Conservation (phyloP, 1,140 invertebrate genomes). For the Brachionus manjavacas region DNA sequence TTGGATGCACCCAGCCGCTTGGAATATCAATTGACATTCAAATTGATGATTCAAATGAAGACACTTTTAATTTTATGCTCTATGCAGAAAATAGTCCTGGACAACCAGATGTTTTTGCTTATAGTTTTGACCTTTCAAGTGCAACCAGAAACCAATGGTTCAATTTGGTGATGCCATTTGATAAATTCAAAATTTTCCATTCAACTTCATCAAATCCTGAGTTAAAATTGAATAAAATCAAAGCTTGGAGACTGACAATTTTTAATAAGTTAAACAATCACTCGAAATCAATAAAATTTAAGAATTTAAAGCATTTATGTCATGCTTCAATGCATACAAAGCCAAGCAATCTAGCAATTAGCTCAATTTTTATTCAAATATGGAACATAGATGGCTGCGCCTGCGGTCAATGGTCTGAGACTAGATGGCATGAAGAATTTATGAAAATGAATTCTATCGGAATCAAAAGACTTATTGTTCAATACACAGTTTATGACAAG, state of each 20-base stretch:
- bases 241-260: neutral
- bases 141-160: neutral
- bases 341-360: neutral
- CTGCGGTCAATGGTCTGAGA: neutral
- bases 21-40: neutral
- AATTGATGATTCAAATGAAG: neutral
- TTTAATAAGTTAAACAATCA: neutral
- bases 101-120: neutral
- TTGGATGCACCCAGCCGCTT: neutral
- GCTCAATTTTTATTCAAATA: neutral
- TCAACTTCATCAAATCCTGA: neutral
- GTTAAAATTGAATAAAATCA: neutral
- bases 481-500: neutral
- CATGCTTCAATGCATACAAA: neutral
- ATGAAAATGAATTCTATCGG: neutral
- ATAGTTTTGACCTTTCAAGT: neutral
- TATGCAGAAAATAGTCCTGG: neutral
- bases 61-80: neutral
- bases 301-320: neutral
- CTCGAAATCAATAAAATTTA: neutral
- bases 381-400: neutral
- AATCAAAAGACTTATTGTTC: neutral
- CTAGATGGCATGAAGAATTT: neutral
- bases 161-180: neutral
- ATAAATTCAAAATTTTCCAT: neutral